Evolutionary conservation across 2,113 vertebrate genomes (phyloP).

Genomic region (Takifugu bimaculatus): DNA sequence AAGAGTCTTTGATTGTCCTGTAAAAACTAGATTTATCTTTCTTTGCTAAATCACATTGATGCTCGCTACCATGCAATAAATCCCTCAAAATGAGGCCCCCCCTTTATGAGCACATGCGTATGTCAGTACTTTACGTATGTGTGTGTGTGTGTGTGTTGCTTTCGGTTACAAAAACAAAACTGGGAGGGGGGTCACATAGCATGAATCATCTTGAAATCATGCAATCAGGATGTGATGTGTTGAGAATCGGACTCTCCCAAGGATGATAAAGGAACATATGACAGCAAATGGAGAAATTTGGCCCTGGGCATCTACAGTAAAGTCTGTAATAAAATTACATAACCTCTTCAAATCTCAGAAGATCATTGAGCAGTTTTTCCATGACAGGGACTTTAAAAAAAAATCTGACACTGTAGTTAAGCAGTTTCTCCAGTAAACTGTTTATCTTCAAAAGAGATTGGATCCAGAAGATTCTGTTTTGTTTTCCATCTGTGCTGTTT

Average conservation of each 20-base stretch:
- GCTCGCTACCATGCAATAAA: conserved; percentile 65
- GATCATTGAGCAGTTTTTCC: neutral
- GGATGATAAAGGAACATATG: neutral
- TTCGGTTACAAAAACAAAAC: too few species aligned
- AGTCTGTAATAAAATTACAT: neutral
- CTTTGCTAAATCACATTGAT: conserved; percentile 72
- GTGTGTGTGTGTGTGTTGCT: neutral
- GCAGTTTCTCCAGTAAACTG: too few species aligned
- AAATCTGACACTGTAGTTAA: too few species aligned
- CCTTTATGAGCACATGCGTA: conserved; percentile 6
- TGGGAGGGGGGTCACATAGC: too few species aligned
- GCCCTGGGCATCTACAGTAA: neutral
- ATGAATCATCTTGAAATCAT: too few species aligned
- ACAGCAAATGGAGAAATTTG: conserved; percentile 11
- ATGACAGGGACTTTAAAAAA: neutral
- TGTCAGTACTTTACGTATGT: conserved; percentile 17
- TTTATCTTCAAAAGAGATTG: too few species aligned
- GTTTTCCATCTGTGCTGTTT: neutral
- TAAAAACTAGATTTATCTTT: conserved; percentile 27
- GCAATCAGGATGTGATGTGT: too few species aligned
- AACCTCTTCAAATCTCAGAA: neutral
- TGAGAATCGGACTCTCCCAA: too few species aligned
- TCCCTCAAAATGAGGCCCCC: conserved; percentile 67
- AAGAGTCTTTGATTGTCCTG: conserved; percentile 49
- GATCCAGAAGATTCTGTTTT: neutral